Evolutionary conservation across 2,888 invertebrate genomes (phyloP).

Genomic region (Ornithoptera priamus): DNA sequence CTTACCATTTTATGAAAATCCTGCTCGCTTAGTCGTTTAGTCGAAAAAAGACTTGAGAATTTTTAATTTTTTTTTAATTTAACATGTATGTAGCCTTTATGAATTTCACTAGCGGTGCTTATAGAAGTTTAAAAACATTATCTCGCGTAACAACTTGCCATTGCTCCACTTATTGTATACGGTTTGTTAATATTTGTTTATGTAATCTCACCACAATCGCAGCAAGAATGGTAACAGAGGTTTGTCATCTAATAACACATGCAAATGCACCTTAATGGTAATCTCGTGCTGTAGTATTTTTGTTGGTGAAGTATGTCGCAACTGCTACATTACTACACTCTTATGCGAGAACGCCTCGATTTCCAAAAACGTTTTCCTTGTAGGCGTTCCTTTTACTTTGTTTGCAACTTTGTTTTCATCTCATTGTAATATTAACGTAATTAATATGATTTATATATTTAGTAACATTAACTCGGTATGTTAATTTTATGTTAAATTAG

Average conservation of each 20-base stretch:
- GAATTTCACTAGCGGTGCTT: conserved; percentile 36
- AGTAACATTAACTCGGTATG: neutral
- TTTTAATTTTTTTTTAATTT: neutral
- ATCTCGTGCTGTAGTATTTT: conserved; percentile 6
- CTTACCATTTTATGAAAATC: too few relatives aligned
- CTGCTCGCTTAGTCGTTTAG: too few relatives aligned
- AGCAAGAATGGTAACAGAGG: conserved; percentile 12
- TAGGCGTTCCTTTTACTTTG: neutral
- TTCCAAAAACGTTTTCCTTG: conserved; percentile 5
- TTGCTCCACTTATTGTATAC: conserved; percentile 37
- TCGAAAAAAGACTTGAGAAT: neutral
- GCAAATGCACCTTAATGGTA: conserved; percentile 15
- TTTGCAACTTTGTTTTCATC: neutral
- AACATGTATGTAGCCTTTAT: conserved; percentile 20
- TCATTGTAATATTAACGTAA: neutral
- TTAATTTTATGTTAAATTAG: conserved; percentile 4
- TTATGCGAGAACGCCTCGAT: conserved; percentile 9
- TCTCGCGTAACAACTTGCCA: conserved; percentile 33
- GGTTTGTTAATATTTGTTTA: conserved; percentile 24
- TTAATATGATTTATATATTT: conserved; percentile 5
- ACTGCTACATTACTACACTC: conserved; percentile 3
- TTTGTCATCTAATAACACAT: conserved; percentile 21
- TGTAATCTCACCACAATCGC: conserved; percentile 19
- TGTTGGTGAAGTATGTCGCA: neutral
- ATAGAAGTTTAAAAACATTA: conserved; percentile 34